Conservation (phyloP, 1,140 invertebrate species). For the Lepidurus arcticus region DNA sequence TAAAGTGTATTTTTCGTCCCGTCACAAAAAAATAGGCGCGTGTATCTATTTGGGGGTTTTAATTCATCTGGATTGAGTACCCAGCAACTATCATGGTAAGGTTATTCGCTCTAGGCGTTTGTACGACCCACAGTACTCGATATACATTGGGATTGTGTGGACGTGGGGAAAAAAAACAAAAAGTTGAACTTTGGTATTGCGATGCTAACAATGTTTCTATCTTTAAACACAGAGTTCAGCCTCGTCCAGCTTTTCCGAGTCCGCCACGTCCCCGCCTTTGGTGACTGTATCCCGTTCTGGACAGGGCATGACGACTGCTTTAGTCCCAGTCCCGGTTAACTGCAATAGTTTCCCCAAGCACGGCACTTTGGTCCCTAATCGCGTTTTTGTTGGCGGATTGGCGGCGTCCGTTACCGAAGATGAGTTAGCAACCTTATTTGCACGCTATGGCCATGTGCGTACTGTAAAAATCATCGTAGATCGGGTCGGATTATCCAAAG, state of each 20-base stretch:
- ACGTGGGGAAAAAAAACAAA: neutral
- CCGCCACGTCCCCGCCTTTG: neutral
- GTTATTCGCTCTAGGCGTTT: too few species aligned
- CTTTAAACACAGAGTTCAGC: neutral
- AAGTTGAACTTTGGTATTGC: neutral
- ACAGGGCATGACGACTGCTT: neutral
- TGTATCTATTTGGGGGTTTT: too few species aligned
- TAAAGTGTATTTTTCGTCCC: too few species aligned
- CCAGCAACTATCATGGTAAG: too few species aligned
- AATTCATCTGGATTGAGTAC: too few species aligned
- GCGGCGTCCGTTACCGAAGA: conserved; percentile 76
- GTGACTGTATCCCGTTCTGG: neutral
- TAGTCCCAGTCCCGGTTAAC: conserved; percentile 39
- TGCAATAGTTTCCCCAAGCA: conserved; percentile 45
- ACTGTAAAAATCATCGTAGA: conserved; percentile 92
- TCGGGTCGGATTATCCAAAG: conserved; percentile 86
- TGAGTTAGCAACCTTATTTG: conserved; percentile 74
- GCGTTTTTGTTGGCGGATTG: conserved; percentile 92
- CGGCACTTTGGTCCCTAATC: conserved; percentile 70
- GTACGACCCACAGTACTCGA: too few species aligned
- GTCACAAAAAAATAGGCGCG: too few species aligned
- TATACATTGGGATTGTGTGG: neutral
- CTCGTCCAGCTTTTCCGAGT: neutral
- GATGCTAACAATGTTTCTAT: neutral
- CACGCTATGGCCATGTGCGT: conserved; percentile 81